phyloP scores from a whole-genome alignment of 2,888 invertebrate genomes.

The Eristalinus sepulchralis region DNA sequence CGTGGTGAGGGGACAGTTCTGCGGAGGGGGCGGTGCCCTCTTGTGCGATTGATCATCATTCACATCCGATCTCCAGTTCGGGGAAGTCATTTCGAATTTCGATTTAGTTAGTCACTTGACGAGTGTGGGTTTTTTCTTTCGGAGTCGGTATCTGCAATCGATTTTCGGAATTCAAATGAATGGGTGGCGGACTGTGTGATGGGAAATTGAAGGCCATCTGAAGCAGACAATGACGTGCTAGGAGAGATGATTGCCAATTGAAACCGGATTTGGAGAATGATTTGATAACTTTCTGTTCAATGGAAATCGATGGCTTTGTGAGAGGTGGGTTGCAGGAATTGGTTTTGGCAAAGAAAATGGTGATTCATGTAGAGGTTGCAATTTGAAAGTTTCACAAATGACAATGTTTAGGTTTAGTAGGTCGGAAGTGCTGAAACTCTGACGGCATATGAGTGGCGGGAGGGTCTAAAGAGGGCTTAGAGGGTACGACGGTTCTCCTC shows the following conservation, averaged over 20 bases:
- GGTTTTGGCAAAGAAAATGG: not conserved
- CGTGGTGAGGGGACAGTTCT: conserved; percentile 10
- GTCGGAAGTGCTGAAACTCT: not conserved
- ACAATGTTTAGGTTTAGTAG: not conserved
- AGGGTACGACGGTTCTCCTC: no score
- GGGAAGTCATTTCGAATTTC: not conserved
- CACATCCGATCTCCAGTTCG: not conserved
- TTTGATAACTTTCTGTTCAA: not conserved
- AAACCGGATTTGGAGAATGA: not conserved
- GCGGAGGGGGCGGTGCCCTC: not conserved
- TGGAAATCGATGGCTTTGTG: not conserved
- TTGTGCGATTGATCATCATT: not conserved
- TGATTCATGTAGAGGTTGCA: not conserved
- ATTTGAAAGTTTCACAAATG: not conserved
- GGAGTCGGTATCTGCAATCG: not conserved
- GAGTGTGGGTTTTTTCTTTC: not conserved
- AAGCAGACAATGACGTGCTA: not conserved
- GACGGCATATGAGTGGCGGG: no score
- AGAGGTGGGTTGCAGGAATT: not conserved
- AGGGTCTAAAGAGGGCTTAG: no score
- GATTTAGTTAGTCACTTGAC: not conserved
- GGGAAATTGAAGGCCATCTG: not conserved
- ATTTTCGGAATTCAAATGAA: not conserved
- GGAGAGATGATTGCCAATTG: not conserved
- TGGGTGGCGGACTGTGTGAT: not conserved